Evolutionary conservation across 1,140 invertebrate genomes (phyloP), one percentile per base, ranked within the genome.

Genomic region (Dendroctonus ponderosae): DNA sequence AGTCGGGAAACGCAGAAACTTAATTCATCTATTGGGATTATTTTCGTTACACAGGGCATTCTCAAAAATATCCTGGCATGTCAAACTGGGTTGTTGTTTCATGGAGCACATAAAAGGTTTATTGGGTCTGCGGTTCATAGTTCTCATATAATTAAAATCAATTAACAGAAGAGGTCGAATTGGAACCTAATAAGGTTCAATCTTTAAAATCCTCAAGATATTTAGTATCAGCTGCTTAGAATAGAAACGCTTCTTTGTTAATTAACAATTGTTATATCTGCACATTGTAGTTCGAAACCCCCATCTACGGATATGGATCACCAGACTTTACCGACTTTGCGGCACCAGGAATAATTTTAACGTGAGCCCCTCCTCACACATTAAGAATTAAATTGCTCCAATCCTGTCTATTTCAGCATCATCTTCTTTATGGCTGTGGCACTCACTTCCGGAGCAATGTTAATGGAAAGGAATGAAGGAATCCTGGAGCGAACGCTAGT

Each of bases 251-350:
- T 1, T 46, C 14, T 2, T 56, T 39, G 7, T 56, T 56, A 12
- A 39, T 56, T 6, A 41, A 14, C 9, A 56, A 4, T 37, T 56
- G 7, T 43, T 58, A 8, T 54, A 9, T 43, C 14, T 41, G n/a
- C 12, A 38, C n/a, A 7, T 79, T 82, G 50, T 73, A 86, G 82
- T 80, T 85, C 68, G 80, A 83, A 69, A 68, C 70, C 39, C 77
- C 75, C 70, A 84, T 98, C 71, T 97, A 97, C 79, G 95, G 94
- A 56, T 87, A 87, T 37, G 86, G 85, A 71, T 85, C 91, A 72
- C 92, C 94, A 15, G 93, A 91, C 63, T 97, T 97, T 76, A 96
- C 93, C 3, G 92, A 97, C 79, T 98, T 97, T 79, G 95, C 96
- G 68, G 94, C 94, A 39, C 94, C 95, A 43, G 95, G 95, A 71